Evolutionary conservation across 92 coral and sea anemone species (phyloP), one percentile per base, ranked within the genome.

Genomic region (Bergia puertoricense): DNA sequence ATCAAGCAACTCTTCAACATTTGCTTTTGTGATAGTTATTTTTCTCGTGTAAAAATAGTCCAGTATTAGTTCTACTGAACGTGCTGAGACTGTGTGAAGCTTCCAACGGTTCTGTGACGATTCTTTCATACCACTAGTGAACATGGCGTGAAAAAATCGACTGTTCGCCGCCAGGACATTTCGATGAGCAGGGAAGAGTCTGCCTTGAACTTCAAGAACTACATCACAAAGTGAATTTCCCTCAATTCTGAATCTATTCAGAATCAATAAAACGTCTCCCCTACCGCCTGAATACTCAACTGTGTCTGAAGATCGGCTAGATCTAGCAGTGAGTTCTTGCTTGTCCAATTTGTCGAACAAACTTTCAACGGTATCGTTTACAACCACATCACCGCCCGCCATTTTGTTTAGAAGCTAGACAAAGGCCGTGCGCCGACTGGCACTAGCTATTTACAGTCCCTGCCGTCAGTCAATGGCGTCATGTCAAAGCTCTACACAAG

Each of bases 291-390:
- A 84, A 51, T 84, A 84, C 66, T 84, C 87, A 46, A 84, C 79
- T 71, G 79, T 84, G 79, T 84, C 87, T 46, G 87, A 69, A 37
- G 87, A 46, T 36, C 87, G 87, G 30, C 87, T 84, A 41, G 87
- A 66, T 71, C 38, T 84, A 5, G 87, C 66, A 46, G 87, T 84
- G 30, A 84, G 68, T 45, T 84, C 87, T 84, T 84, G 48, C 44
- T 84, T 84, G 50, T 84, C 87, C 67, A 69, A 46, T 84, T 84
- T 84, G 43, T 84, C 87, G 87, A 84, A 84, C 87, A 84, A 84
- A 84, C 46, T 84, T 84, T 84, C 87, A 38, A 84, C 78, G 43
- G 79, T 84, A 48, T 84, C 87, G 36, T 73, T 84, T 72, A 68
- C 87, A 45, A 45, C 66, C 54, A 46, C 87, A 51, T 84, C 87